Evolutionary conservation across 2,888 invertebrate genomes (phyloP).

Genomic region (Allolobophora icterica): DNA sequence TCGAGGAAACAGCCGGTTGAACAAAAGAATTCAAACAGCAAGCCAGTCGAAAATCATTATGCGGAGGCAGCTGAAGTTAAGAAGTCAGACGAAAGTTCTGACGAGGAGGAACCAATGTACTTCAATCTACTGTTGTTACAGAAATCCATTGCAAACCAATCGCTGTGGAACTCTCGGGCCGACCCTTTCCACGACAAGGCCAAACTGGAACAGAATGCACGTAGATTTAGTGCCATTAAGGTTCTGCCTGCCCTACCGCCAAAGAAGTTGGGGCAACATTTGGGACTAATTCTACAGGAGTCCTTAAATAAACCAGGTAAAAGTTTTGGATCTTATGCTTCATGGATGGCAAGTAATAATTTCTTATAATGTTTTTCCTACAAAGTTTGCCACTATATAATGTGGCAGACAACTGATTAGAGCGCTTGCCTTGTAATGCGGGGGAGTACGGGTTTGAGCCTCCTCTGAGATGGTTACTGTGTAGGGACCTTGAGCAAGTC

Average conservation of each 20-base stretch:
- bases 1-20: background rate
- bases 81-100: background rate
- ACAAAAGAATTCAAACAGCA: background rate
- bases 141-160: background rate
- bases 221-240: background rate
- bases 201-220: background rate
- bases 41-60: background rate
- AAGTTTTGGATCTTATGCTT: background rate
- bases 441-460: too few relatives aligned
- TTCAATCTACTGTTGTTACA: background rate
- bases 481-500: too few relatives aligned
- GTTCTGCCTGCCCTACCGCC: background rate
- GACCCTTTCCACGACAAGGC: background rate
- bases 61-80: background rate
- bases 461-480: too few relatives aligned
- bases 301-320: background rate
- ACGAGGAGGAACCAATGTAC: slow-evolving; percentile 7
- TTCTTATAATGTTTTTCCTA: too few relatives aligned
- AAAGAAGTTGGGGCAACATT: background rate
- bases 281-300: background rate
- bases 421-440: too few relatives aligned
- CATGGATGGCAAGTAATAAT: too few relatives aligned
- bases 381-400: too few relatives aligned
- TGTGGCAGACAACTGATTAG: too few relatives aligned
- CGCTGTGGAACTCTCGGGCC: background rate